Conservation (phyloP, 2,888 invertebrate species). For the Arrhopalites spinosus region DNA sequence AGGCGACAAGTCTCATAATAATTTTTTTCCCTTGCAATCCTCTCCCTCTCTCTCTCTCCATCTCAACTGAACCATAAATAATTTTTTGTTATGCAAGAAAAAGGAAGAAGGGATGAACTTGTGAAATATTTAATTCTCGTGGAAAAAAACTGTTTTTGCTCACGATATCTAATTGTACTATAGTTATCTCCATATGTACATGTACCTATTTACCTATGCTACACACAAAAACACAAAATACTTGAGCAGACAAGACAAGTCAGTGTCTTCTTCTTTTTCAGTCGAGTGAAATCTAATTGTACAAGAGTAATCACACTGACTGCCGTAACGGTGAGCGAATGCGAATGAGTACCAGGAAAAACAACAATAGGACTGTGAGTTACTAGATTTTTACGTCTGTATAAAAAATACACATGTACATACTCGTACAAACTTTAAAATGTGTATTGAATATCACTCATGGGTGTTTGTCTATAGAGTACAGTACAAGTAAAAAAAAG, state of each 20-base stretch:
- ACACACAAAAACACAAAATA: background rate
- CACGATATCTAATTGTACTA: constrained; percentile 7
- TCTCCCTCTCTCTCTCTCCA: background rate
- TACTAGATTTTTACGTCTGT: background rate
- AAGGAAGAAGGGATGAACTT: constrained; percentile 15
- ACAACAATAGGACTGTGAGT: constrained; percentile 29
- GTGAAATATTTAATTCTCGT: constrained; percentile 24
- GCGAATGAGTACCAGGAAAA: constrained; percentile 38
- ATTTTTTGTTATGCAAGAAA: background rate
- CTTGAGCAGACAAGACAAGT: background rate
- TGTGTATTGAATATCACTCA: constrained; percentile 1
- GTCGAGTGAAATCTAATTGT: constrained; percentile 34
- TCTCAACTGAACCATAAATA: constrained; percentile 9
- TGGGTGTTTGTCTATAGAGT: constrained; percentile 18
- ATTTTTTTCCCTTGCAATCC: too few relatives aligned
- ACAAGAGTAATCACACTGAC: constrained; percentile 16
- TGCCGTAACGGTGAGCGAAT: constrained; percentile 32
- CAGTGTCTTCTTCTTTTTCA: background rate
- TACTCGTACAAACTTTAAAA: background rate
- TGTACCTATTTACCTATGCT: background rate
- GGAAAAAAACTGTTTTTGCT: constrained; percentile 24
- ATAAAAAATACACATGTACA: background rate
- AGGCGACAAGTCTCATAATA: background rate
- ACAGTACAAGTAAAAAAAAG: too few relatives aligned
- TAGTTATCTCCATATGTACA: background rate